Evolutionary conservation across 2,888 invertebrate genomes (phyloP).

Genomic region (Pachycephus smyrnensis): DNA sequence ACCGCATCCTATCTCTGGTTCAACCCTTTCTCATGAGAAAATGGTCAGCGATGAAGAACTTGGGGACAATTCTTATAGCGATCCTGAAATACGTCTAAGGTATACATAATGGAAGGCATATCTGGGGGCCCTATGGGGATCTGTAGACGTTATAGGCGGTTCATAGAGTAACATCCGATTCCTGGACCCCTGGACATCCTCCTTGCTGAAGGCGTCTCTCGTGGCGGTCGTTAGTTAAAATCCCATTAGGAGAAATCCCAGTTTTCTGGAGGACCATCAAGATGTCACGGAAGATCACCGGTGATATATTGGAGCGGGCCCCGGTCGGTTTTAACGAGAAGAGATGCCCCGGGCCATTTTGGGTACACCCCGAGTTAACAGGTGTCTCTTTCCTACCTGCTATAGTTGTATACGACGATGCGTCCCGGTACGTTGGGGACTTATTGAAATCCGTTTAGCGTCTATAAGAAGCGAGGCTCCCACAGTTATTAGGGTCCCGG

Average conservation of each 20-base stretch:
- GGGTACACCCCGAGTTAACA: constrained; percentile 52
- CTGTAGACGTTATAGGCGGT: neutral
- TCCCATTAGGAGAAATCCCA: constrained; percentile 59
- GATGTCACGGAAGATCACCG: constrained; percentile 56
- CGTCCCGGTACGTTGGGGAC: constrained; percentile 28
- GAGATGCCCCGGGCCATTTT: constrained; percentile 38
- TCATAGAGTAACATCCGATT: neutral
- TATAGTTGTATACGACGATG: constrained; percentile 26
- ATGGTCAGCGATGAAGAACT: neutral
- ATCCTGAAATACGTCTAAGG: neutral
- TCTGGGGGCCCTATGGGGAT: neutral
- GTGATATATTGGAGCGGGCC: constrained; percentile 56
- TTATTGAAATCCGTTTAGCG: constrained; percentile 52
- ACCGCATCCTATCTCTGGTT: neutral
- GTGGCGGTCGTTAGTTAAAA: constrained; percentile 56
- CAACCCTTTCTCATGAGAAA: neutral
- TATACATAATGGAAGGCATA: neutral
- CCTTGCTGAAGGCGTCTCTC: neutral
- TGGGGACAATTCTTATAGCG: neutral
- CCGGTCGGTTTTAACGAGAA: constrained; percentile 23
- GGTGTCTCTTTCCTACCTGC: constrained; percentile 55
- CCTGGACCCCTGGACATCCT: neutral
- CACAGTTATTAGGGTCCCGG: constrained; percentile 40
- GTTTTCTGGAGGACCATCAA: constrained; percentile 54
- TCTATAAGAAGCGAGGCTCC: constrained; percentile 29